Base-by-base conservation (phyloP, 2,888 invertebrate species). In the Ophion ellenae region DNA sequence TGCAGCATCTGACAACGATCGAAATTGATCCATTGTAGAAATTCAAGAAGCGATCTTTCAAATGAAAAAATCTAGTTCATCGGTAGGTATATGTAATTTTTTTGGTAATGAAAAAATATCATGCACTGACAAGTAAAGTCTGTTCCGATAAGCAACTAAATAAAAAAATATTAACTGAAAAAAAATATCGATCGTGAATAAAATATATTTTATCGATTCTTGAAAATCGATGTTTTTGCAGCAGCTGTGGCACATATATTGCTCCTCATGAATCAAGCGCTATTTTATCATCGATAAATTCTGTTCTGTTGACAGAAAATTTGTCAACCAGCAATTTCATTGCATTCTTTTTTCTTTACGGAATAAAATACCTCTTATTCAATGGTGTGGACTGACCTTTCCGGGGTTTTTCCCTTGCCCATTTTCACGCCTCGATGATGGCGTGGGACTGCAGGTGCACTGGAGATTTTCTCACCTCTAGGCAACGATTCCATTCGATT, bases 1-100 rank as follows among this genome's bases (percentile, higher is more conserved):
- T 81, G 40, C 83, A 83, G 61, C 69, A 78, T 83, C 86, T 83
- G 63, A 59, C 17, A 71, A 74, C 5, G 1, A 64, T 45, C 24
- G 61, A 11, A 32, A 75, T 75, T 61, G 20, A 63, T 79, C 36
- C 4, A 32, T 67, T n/a, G 40, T 7, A 66, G 14, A 17, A 17
- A 53, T 17, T 17, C 5, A 5, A 17, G 53, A 17, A 14, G 17
- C 5, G 53, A 53, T 53, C 5, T 53, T 53, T 14, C 53, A 53
- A 14, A 53, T 17, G 53, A 2, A 17, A 17, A 14, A 17, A 53
- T 53, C 5, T 14, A 53, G 40, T 40, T 40, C 40, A 40, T 40
- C 40, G 40, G 40, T 40, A 40, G 40, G 40, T 7, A 40, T 11
- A 53, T 53, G 53, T 3, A 14, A 14, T 53, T 53, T 53, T 17